These are phyloP conservation scores for Epinephelus fuscoguttatus DNA, from an alignment of 2,113 vertebrate species.

Conservation along the genomic window DNA sequence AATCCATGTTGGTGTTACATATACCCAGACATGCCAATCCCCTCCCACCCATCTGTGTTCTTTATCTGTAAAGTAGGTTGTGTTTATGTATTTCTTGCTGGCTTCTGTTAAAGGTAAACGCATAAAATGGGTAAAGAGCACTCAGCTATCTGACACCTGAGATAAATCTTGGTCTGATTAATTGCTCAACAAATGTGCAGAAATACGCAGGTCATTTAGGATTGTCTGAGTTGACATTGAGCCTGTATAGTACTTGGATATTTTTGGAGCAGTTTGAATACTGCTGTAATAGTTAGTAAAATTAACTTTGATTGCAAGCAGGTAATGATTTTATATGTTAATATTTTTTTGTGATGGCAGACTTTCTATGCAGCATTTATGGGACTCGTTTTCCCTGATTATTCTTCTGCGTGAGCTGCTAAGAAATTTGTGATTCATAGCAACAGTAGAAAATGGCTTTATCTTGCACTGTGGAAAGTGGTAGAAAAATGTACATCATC, in stretches of 20 bases:
- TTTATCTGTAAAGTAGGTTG: background rate
- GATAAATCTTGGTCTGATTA: background rate
- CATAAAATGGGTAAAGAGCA: background rate
- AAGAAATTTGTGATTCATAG: slow-evolving; percentile 36
- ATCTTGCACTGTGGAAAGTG: slow-evolving; percentile 20
- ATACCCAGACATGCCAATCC: background rate
- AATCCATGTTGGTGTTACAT: slow-evolving; percentile 30
- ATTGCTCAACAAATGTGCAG: background rate
- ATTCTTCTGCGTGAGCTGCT: slow-evolving; percentile 18
- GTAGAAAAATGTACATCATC: slow-evolving; percentile 28
- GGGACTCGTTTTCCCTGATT: slow-evolving; percentile 29
- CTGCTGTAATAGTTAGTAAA: background rate
- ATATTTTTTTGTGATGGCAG: background rate
- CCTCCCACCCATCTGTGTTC: background rate
- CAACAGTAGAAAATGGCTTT: slow-evolving; percentile 25
- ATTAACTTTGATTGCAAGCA: background rate
- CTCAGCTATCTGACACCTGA: background rate
- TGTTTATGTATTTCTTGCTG: background rate
- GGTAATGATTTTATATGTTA: background rate
- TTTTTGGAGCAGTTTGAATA: background rate
- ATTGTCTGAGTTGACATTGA: background rate
- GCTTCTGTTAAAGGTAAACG: slow-evolving; percentile 21
- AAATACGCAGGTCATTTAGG: background rate
- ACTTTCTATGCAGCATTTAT: slow-evolving; percentile 22
- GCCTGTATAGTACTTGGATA: background rate